Conservation (phyloP, 2,797 vertebrate genomes). For the Acropternis orthonyx region DNA sequence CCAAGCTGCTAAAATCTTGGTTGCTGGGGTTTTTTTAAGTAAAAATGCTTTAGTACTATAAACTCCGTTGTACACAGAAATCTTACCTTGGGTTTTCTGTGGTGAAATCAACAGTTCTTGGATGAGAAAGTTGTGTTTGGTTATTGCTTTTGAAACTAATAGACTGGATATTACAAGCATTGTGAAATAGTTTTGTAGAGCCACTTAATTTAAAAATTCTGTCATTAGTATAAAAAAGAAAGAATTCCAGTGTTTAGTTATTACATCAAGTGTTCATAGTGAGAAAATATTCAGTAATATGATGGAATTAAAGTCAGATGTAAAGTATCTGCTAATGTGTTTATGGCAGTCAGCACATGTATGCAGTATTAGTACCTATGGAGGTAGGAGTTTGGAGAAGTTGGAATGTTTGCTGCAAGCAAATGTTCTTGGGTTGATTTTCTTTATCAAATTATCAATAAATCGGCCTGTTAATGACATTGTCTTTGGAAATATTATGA, state of each 20-base stretch:
- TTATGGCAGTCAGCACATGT: rapidly evolving
- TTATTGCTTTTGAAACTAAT: not conserved
- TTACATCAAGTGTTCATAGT: not conserved
- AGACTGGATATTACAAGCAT: not conserved
- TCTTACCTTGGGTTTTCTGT: not conserved
- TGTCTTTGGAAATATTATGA: not conserved
- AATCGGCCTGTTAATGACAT: not conserved
- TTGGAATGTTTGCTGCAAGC: conserved; percentile 18
- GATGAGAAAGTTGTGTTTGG: not conserved
- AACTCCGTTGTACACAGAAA: not conserved
- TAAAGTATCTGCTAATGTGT: not conserved
- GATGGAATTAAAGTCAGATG: not conserved
- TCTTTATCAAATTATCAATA: conserved; percentile 17
- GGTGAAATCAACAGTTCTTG: not conserved
- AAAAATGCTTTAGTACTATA: not conserved
- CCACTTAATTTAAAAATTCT: not conserved
- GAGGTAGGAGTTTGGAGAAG: not conserved
- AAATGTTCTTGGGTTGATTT: conserved; percentile 37
- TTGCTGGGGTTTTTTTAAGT: not conserved
- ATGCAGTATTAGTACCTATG: not conserved
- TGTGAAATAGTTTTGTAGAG: not conserved
- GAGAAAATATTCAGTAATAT: not conserved
- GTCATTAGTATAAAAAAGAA: not conserved
- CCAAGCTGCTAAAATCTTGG: not conserved
- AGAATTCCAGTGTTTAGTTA: not conserved